Evolutionary conservation across 2,113 vertebrate species (phyloP).

Genomic region (Cygnus buccinator): DNA sequence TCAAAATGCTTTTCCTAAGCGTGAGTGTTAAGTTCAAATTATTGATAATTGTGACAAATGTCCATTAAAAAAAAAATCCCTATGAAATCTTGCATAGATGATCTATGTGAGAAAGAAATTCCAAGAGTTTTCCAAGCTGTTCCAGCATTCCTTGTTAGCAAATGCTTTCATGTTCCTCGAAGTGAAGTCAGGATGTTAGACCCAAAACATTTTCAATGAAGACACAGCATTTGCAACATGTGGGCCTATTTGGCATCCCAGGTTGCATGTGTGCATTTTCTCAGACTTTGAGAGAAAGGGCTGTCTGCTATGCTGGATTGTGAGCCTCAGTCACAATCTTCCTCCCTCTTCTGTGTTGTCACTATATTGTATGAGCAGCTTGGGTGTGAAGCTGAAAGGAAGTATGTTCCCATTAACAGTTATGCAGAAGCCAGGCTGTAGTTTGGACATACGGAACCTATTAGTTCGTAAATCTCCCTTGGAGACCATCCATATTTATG

Average conservation of each 20-base stretch:
- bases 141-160: background rate
- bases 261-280: background rate
- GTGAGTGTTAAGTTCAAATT: accelerated
- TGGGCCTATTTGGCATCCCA: background rate
- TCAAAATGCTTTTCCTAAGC: background rate
- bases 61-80: background rate
- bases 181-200: background rate
- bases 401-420: background rate
- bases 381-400: background rate
- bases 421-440: background rate
- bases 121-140: accelerated
- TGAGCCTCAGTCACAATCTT: background rate
- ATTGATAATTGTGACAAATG: background rate
- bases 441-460: background rate
- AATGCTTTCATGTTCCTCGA: background rate
- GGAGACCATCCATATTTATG: background rate
- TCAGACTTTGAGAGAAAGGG: background rate
- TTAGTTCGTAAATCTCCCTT: background rate
- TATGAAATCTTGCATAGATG: background rate
- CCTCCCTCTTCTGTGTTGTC: background rate
- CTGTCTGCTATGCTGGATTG: accelerated
- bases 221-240: background rate
- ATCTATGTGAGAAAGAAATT: background rate
- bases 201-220: background rate
- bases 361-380: accelerated